phyloP scores from a whole-genome alignment of 2,888 invertebrate genomes.

The Cabera pusaria region DNA sequence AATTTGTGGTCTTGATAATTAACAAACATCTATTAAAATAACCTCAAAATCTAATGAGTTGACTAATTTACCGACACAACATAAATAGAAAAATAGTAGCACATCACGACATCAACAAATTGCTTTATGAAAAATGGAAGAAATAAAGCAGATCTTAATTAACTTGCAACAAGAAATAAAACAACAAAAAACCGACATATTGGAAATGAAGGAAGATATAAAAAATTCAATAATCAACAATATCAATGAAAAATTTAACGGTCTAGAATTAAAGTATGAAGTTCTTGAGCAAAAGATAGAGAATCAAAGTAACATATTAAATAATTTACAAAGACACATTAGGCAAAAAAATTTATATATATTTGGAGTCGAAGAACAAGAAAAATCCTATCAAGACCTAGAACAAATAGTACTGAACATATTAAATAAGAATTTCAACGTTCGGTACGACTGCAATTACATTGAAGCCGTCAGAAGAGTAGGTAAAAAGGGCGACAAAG shows the following conservation, averaged over 20 bases:
- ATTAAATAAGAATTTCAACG: no score
- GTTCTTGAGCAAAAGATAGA: conserved; percentile 29
- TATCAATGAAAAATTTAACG: conserved; percentile 24
- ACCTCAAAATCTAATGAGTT: no score
- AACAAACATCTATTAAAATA: no score
- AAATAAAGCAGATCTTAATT: conserved; percentile 19
- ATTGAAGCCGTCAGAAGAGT: no score
- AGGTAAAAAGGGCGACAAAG: no score
- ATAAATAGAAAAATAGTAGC: no score
- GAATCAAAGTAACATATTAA: conserved; percentile 33
- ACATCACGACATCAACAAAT: no score
- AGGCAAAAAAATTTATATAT: no score
- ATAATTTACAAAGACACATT: conserved; percentile 26
- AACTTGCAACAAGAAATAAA: conserved; percentile 25
- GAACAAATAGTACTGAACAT: conserved; percentile 42
- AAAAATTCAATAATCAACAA: conserved; percentile 30
- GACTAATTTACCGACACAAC: no score
- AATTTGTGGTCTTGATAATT: no score
- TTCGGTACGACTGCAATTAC: no score
- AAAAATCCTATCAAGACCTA: conserved; percentile 28
- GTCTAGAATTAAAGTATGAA: conserved; percentile 22
- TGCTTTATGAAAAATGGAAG: conserved; percentile 13
- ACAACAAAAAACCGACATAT: conserved; percentile 30
- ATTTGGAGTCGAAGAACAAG: no score
- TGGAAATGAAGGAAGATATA: conserved; percentile 32